These are phyloP conservation scores for Chrysopilus asiliformis DNA, from an alignment of 2,888 invertebrate genomes.

Conservation along the genomic window DNA sequence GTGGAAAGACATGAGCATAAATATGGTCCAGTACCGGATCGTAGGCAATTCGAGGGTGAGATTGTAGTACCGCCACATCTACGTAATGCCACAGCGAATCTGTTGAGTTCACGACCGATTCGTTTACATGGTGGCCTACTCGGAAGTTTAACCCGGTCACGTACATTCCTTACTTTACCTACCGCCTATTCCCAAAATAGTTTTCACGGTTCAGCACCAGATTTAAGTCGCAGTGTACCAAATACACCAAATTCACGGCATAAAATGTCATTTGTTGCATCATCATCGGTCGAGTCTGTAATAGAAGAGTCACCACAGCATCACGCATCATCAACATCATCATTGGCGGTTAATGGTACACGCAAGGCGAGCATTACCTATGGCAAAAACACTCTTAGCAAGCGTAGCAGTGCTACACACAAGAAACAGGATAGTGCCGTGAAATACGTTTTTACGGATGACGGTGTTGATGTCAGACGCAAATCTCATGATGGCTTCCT, in stretches of 20 bases:
- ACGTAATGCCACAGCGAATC: constrained; percentile 20
- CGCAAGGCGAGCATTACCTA: too few species aligned
- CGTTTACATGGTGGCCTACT: constrained; percentile 35
- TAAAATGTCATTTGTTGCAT: constrained; percentile 10
- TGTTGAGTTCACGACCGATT: constrained; percentile 21
- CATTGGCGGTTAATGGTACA: too few species aligned
- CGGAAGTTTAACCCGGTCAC: constrained; percentile 42
- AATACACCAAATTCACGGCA: constrained; percentile 24
- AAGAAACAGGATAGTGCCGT: constrained; percentile 6
- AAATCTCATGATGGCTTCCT: constrained; percentile 12
- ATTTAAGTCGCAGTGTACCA: constrained; percentile 33
- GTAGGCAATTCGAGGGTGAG: constrained; percentile 24
- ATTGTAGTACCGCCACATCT: constrained; percentile 30
- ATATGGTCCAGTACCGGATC: constrained; percentile 24
- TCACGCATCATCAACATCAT: constrained; percentile 6
- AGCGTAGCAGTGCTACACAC: constrained; percentile 7
- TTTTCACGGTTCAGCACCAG: constrained; percentile 32
- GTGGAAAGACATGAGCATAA: constrained; percentile 22
- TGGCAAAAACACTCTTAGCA: constrained; percentile 3
- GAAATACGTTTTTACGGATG: constrained; percentile 10
- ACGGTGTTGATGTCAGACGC: constrained; percentile 11
- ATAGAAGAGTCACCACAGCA: constrained; percentile 19
- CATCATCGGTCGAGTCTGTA: constrained; percentile 22
- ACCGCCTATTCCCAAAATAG: constrained; percentile 21
- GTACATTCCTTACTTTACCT: constrained; percentile 40